These are phyloP conservation scores for Uromys caudimaculatus DNA, from an alignment of 2,797 vertebrate species.

Conservation along the genomic window DNA sequence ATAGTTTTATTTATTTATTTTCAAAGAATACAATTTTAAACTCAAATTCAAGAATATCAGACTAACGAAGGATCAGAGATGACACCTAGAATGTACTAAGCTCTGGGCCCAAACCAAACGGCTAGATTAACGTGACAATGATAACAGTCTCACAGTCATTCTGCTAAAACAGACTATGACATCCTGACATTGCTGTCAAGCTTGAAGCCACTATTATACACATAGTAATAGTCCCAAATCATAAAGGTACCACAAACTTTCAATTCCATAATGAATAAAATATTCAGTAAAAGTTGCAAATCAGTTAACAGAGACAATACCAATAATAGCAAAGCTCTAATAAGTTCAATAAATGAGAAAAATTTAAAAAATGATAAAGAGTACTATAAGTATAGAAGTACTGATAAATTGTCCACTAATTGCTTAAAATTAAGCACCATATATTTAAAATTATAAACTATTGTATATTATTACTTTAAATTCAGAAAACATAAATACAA, in stretches of 20 bases:
- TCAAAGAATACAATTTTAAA: conserved; percentile 13
- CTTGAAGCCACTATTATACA: not conserved
- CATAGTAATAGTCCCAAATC: not conserved
- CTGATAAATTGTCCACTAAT: not conserved
- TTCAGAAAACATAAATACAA: not conserved
- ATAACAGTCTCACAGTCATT: not conserved
- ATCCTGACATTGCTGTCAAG: not conserved
- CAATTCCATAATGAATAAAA: conserved; percentile 14
- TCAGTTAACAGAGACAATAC: conserved; percentile 12
- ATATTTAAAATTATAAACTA: conserved; percentile 21
- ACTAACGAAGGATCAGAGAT: not conserved
- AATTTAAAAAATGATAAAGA: not conserved
- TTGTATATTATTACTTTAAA: conserved; percentile 30
- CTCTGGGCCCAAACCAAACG: not conserved
- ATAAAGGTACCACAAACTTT: not conserved
- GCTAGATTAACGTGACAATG: not conserved
- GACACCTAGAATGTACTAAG: not conserved
- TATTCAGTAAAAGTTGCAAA: not conserved
- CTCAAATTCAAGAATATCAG: no score
- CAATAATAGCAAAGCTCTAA: not conserved
- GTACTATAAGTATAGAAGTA: not conserved
- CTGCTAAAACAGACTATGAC: not conserved
- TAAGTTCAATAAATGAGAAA: not conserved
- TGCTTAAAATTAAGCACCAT: not conserved
- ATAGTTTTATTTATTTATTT: not conserved